Base-by-base conservation (phyloP, 2,888 invertebrate species). In the Eristalis tenax region DNA sequence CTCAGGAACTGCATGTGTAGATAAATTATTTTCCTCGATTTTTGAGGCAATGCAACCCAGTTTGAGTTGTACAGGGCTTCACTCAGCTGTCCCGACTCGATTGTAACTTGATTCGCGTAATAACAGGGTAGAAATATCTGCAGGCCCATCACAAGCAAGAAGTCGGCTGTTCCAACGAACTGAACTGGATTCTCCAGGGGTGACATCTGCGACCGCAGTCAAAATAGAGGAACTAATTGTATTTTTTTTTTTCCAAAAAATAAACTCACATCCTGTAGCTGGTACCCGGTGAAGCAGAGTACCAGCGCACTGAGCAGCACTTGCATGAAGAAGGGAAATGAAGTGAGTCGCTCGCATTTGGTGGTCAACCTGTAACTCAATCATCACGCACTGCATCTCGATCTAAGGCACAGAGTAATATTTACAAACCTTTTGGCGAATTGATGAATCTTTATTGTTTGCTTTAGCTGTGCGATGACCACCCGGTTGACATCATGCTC, bases 121-220 rank as follows among this genome's bases (percentile, higher is more conserved):
- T 91, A 91, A 71, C 92, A 92, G 74, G 92, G 92, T 43, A 92
- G 76, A 74, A 90, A 92, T 43, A 92, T 91, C 88, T 92, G 90
- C 5, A 91, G 61, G 11, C 90, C 84, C 91, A 92, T 91, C 1
- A 91, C 89, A 15, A 85, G 75, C 5, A 90, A 64, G 56, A 90
- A 92, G 63, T 90, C 90, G 1, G 90, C 18, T 15, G 88, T 90
- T 38, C 89, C 87, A 56, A 83, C 10, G 50, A 83, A 87, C 11
- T 61, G 38, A 6, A 32, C 83, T 2, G 79, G 75, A 73, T 63
- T 68, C 0, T 75, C 40, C 5, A 68, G n/a, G 3, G 74, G 75
- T n/a, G 86, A 83, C 8, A 69, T 79, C 86, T 87, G 26, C 4
- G 40, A 15, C 1, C 6, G 18, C 1, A 18, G 6, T 18, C 8